Evolutionary conservation across 2,113 vertebrate genomes (phyloP).

Genomic region (Crotalus tigris): DNA sequence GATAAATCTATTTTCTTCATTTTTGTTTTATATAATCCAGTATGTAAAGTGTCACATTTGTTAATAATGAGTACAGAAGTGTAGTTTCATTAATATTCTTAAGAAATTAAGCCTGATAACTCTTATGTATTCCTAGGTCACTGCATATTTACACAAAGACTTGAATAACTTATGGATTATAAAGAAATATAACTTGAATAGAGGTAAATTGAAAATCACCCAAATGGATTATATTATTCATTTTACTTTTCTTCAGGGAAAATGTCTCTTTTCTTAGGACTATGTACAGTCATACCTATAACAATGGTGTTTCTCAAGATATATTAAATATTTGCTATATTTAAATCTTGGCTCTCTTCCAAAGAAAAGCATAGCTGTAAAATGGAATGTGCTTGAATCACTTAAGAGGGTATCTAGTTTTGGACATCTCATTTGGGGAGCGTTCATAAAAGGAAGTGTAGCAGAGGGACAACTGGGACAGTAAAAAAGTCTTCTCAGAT

Average conservation of each 20-base stretch:
- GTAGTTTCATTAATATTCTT: background rate
- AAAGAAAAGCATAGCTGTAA: background rate
- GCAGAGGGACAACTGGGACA: no score
- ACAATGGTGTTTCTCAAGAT: background rate
- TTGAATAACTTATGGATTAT: constrained; percentile 95
- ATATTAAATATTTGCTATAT: background rate
- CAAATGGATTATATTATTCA: constrained; percentile 16
- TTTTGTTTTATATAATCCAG: background rate
- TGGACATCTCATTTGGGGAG: no score
- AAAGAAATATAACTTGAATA: constrained; percentile 75
- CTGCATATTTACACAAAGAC: constrained; percentile 95
- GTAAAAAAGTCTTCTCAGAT: no score
- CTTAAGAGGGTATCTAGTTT: no score
- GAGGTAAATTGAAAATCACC: constrained; percentile 71
- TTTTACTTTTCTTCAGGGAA: constrained; percentile 23
- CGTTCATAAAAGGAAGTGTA: no score
- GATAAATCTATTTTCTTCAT: background rate
- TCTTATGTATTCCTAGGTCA: constrained; percentile 77
- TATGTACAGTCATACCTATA: background rate
- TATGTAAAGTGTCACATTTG: background rate
- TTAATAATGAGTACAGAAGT: background rate
- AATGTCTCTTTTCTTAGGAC: background rate
- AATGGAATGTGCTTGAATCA: background rate
- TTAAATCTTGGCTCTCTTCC: background rate
- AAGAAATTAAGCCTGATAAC: constrained; percentile 22